Percentiles rank a stretch among this genome's conserved stretches.
These are phyloP conservation scores for Brachyhypopomus gauderio DNA, from an alignment of 2,113 vertebrate species.

Conservation along the genomic window DNA sequence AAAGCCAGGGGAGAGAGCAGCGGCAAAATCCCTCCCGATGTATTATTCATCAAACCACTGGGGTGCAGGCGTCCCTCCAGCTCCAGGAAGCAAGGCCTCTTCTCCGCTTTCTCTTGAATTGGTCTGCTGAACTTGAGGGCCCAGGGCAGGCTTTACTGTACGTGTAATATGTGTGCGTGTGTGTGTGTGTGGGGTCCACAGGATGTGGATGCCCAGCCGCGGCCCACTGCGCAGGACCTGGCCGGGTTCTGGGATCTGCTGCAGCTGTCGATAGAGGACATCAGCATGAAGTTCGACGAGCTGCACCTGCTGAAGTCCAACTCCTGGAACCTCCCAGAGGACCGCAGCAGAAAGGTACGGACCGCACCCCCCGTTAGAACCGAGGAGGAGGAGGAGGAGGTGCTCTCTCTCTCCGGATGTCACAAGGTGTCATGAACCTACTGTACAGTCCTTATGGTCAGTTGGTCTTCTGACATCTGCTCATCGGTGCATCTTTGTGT, in stretches of 20 bases:
- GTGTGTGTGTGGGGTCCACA: constrained; percentile 50
- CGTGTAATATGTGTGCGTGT: background rate
- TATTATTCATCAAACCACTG: too few relatives aligned
- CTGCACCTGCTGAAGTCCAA: constrained; percentile 96
- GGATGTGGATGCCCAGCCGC: constrained; percentile 88
- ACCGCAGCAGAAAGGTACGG: constrained; percentile 86
- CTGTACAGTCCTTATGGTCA: too few relatives aligned
- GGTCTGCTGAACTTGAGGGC: background rate
- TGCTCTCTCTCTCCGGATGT: too few relatives aligned
- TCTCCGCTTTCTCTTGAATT: too few relatives aligned
- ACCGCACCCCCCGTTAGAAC: background rate
- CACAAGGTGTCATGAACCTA: too few relatives aligned
- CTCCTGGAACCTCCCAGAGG: constrained; percentile 89
- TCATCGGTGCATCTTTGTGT: background rate
- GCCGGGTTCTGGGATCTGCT: constrained; percentile 99
- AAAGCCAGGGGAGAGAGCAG: too few relatives aligned
- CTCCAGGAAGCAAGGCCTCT: too few relatives aligned
- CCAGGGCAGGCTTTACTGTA: background rate
- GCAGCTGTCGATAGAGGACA: constrained; percentile 97
- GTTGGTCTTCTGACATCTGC: too few relatives aligned
- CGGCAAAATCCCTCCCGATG: too few relatives aligned
- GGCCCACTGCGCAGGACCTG: constrained; percentile 94
- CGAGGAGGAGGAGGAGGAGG: too few relatives aligned
- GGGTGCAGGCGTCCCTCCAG: too few relatives aligned
- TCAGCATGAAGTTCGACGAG: constrained; percentile 99